Evolutionary conservation across 2,888 invertebrate species (phyloP).

Genomic region (Cynaeus angustus): DNA sequence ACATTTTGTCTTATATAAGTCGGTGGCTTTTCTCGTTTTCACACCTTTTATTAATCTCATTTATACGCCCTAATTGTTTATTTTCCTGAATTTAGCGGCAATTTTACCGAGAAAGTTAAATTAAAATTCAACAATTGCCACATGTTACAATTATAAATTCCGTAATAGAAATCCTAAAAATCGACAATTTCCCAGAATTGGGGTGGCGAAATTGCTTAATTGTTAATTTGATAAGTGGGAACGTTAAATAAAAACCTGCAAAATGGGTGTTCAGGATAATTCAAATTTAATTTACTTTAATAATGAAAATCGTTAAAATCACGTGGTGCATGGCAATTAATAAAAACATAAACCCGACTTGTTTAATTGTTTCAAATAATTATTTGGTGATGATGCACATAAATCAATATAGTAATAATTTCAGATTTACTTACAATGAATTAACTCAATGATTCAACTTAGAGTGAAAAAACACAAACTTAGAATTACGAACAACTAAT

Average conservation of each 20-base stretch:
- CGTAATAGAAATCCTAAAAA: not conserved
- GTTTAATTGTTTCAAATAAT: too few relatives aligned
- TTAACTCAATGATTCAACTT: too few relatives aligned
- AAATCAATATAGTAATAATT: too few relatives aligned
- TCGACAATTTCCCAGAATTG: not conserved
- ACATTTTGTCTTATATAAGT: slow-evolving; percentile 14
- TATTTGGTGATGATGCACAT: too few relatives aligned
- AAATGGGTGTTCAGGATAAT: too few relatives aligned
- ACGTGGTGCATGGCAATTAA: too few relatives aligned
- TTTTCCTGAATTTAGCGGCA: not conserved
- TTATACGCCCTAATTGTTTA: slow-evolving; percentile 15
- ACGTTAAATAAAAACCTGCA: not conserved
- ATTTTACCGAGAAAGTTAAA: not conserved
- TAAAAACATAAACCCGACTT: too few relatives aligned
- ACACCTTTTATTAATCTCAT: slow-evolving; percentile 8
- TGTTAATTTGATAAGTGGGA: not conserved
- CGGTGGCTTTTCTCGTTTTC: slow-evolving; percentile 17
- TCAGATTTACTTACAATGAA: too few relatives aligned
- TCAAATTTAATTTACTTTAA: too few relatives aligned
- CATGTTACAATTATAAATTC: not conserved
- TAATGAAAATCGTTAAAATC: too few relatives aligned
- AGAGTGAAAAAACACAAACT: too few relatives aligned
- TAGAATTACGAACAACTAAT: too few relatives aligned
- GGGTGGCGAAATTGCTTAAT: not conserved
- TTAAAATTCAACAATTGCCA: not conserved